Evolutionary conservation across 2,113 vertebrate species (phyloP), one percentile per base, ranked within the genome.

Genomic region (Cyphomyrus plagiostoma): DNA sequence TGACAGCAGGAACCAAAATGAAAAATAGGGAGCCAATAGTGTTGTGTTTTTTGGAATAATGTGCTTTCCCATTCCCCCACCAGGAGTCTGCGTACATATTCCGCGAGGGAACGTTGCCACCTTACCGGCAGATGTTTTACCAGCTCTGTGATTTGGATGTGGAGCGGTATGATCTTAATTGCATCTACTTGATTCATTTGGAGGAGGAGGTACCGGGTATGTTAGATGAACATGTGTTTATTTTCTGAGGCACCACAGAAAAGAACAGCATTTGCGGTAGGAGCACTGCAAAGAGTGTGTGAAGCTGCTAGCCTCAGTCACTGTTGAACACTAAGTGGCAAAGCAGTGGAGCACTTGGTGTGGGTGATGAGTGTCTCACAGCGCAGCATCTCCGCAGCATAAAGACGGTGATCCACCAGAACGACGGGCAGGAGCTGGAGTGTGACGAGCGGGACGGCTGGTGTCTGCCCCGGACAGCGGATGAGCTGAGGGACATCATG

Each of bases 111-210:
- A 97, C 96, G 89, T 91, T 99, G 52, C 98, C 98, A 0, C 98
- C 98, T 0, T 98, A 99, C 90, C 95, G 98, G 48, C 98, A 99
- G 95, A 99, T 99, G 98, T 99, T 99, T 93, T 99, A 99, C 95
- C 98, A 99, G 96, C 94, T 99, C 6, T 99, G 98, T 89, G 98
- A 99, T 90, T 87, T 99, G 92, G 95, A 98, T 0, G 97, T 98
- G 91, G 96, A 97, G 9, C 97, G 97, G 98, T 99, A 95, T 0
- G 91, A 70, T 39, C 21, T 13, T 49, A 56, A 83, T 45, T 21
- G 7, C 21, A 42, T 26, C 7, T 87, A 17, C 3, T 87, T 11
- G 9, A 4, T 53, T 87, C 23, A 26, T 53, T 3, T 87, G 52
- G 6, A 4, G 86, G 15, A 52, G 50, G 49, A 15, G 7, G n/a